phyloP scores from a whole-genome alignment of 2,113 vertebrate genomes.

The Atrichornis clamosus region DNA sequence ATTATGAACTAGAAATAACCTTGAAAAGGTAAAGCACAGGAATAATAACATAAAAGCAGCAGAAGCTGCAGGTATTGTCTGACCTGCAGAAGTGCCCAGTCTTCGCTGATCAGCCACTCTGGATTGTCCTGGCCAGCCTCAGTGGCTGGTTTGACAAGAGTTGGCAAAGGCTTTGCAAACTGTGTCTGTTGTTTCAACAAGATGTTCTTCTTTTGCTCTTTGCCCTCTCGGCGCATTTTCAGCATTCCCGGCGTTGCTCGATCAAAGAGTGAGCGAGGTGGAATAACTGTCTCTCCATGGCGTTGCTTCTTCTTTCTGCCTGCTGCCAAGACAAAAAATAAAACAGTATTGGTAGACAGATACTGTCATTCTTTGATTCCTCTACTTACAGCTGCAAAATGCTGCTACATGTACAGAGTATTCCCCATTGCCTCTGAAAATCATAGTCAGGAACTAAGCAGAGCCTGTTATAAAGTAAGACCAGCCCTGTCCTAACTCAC shows the following conservation, averaged over 20 bases:
- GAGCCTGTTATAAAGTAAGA: not conserved
- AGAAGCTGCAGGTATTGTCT: not conserved
- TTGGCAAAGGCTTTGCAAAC: conserved; percentile 88
- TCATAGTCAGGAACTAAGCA: not conserved
- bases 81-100: conserved; percentile 94
- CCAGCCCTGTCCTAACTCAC: not conserved
- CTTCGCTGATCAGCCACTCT: conserved; percentile 93
- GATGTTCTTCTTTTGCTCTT: conserved; percentile 92
- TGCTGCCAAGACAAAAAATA: conserved; percentile 57
- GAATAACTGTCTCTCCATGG: conserved; percentile 87
- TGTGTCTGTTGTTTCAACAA: conserved; percentile 89
- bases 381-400: not conserved
- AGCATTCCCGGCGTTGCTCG: conserved; percentile 83
- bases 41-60: not conserved
- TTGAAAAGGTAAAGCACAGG: not conserved
- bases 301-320: conserved; percentile 92
- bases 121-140: conserved; percentile 89
- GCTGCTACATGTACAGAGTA: not conserved
- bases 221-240: conserved; percentile 87
- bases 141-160: conserved; percentile 85
- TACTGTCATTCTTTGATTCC: not conserved
- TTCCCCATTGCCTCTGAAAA: not conserved
- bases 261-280: conserved; percentile 91
- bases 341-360: not conserved
- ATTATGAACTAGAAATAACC: not conserved